Base-by-base conservation (phyloP, 2,888 invertebrate species). In the Physocephala rufipes region DNA sequence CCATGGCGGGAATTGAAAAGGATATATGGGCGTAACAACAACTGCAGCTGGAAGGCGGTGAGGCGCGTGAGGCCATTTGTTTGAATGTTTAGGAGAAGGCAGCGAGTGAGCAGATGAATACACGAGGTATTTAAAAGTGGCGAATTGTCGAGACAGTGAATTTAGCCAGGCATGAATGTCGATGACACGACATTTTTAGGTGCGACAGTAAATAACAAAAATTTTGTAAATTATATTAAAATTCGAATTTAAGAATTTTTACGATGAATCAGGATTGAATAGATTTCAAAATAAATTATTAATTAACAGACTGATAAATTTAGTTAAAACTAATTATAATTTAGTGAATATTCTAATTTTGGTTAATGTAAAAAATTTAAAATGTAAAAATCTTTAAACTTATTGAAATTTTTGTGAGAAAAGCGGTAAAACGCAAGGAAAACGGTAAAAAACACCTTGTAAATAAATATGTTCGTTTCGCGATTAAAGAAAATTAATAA, bases 21-120 rank as follows among this genome's bases (percentile, higher is more conserved):
- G 82, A 82, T 65, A 74, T 84, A 71, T 84, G 84, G 84, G 83
- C 84, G 84, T 84, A 84, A 84, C 78, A 70, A 55, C 75, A 75
- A 62, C 74, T 71, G 59, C 73, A 75, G 66, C 74, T 73, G 51
- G 71, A 67, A 68, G 70, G 67, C 71, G 72, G 70, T 53, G 61
- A 51, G 36, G 73, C 73, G 43, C 74, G 76, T 59, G 71, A 76
- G 30, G 78, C 77, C 55, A 75, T 78, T 67, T 77, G 78, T 73
- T 74, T 77, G 72, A 77, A 76, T 75, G 75, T 75, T 61, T 74
- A 72, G 45, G 53, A 55, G 26, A 51, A 36, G 3, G 43, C 43
- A 53, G 13, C n/a, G 26, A 13, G 67, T 58, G n/a, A n/a, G n/a
- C n/a, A n/a, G n/a, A n/a, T n/a, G n/a, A n/a, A n/a, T n/a, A n/a